Percentiles rank a stretch among this genome's conserved stretches.
Conservation (phyloP, 2,113 vertebrate species). For the Fulica atra region DNA sequence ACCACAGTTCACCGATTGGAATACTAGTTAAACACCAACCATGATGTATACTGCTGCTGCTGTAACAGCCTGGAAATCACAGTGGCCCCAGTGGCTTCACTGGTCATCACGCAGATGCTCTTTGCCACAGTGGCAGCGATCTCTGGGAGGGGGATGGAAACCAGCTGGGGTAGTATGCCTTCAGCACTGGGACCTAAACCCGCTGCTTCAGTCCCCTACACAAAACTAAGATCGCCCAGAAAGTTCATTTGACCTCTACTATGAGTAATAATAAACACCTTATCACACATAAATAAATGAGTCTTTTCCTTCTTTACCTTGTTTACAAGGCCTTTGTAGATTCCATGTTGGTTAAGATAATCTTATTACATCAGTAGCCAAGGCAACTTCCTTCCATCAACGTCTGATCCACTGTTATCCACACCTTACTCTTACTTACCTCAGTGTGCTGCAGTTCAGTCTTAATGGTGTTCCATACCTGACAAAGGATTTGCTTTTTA, state of each 20-base stretch:
- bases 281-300: background rate
- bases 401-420: background rate
- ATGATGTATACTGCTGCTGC: background rate
- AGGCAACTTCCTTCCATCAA: background rate
- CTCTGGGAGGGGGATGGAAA: background rate
- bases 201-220: background rate
- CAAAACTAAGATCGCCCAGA: background rate
- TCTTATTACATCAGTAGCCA: background rate
- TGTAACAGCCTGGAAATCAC: background rate
- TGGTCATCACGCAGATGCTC: background rate
- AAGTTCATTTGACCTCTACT: background rate
- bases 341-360: background rate
- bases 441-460: background rate
- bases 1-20: background rate
- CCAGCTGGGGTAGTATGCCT: fast-evolving
- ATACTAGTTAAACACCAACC: background rate
- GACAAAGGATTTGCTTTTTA: background rate
- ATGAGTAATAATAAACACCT: background rate
- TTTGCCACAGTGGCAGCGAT: background rate
- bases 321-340: background rate
- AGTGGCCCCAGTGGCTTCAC: background rate
- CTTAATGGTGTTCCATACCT: background rate
- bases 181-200: background rate
- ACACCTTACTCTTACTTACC: background rate
- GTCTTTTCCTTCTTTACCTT: background rate